phyloP scores from a whole-genome alignment of 2,113 vertebrate genomes.

The Barbus barbus region DNA sequence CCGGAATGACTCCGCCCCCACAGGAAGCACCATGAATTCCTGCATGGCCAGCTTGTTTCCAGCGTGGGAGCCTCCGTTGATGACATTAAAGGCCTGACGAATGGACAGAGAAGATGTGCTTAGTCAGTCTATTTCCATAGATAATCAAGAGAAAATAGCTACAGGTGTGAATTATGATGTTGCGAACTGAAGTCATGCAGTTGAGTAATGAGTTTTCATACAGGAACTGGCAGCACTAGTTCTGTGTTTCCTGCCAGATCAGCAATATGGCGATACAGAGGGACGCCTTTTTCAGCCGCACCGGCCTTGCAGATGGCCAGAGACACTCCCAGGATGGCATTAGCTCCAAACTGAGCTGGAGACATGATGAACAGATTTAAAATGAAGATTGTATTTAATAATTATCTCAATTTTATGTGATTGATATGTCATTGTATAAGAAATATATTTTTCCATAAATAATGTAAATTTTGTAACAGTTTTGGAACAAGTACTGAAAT shows the following conservation, averaged over 20 bases:
- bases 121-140: background rate
- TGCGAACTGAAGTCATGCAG: background rate
- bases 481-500: no score
- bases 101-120: background rate
- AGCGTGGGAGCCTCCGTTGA: slow-evolving; percentile 93
- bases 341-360: slow-evolving; percentile 91
- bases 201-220: slow-evolving; percentile 68
- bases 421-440: no score
- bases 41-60: slow-evolving; percentile 97
- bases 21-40: slow-evolving; percentile 95
- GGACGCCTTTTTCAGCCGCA: slow-evolving; percentile 87
- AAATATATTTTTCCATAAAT: no score
- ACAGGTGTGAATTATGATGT: background rate
- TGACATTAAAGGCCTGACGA: slow-evolving; percentile 90
- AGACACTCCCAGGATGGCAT: slow-evolving; percentile 92
- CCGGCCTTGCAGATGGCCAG: slow-evolving; percentile 92
- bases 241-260: slow-evolving; percentile 93
- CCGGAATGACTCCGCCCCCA: slow-evolving; percentile 92
- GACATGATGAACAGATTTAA: slow-evolving; percentile 45
- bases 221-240: slow-evolving; percentile 92
- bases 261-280: slow-evolving; percentile 94
- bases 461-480: no score
- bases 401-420: no score
- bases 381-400: no score
- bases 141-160: background rate